phyloP scores from a whole-genome alignment of 2,113 vertebrate genomes.

The Acrocephalus kingi region DNA sequence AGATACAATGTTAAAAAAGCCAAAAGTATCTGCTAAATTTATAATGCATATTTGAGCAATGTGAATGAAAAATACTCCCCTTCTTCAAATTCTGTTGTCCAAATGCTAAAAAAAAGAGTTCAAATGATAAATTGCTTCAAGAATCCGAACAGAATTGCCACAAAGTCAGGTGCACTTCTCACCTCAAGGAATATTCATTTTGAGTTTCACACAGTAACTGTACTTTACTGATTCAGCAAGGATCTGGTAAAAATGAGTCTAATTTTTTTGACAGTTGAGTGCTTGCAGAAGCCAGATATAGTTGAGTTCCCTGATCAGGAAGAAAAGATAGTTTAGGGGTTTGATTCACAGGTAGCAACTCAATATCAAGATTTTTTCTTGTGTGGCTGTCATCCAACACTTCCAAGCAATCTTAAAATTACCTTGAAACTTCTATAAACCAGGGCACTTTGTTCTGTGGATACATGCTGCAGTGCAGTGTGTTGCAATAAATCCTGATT shows the following conservation, averaged over 20 bases:
- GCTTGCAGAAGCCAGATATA: not conserved
- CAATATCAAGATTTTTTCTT: not conserved
- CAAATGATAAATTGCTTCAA: not conserved
- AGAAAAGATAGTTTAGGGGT: not conserved
- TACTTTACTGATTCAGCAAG: not conserved
- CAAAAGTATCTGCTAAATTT: not conserved
- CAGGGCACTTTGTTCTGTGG: not conserved
- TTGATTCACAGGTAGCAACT: not conserved
- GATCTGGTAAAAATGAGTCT: not conserved
- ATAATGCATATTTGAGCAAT: not conserved
- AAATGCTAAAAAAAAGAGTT: not conserved
- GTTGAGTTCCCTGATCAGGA: not conserved
- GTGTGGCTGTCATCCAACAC: not conserved
- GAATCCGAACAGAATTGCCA: not conserved
- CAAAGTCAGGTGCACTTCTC: not conserved
- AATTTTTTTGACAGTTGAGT: not conserved
- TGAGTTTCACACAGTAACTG: not conserved
- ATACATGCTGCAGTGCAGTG: not conserved
- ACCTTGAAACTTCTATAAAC: not conserved
- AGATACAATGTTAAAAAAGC: not conserved
- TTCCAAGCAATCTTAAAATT: not conserved
- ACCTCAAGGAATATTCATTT: not conserved
- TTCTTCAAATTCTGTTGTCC: not conserved
- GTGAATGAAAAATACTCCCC: fast-evolving
- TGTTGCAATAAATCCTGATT: not conserved